A percentile compares a stretch with the other conserved stretches of the same genome.
These are phyloP conservation scores for Percina caprodes DNA, from an alignment of 2,113 vertebrate species.

Conservation along the genomic window DNA sequence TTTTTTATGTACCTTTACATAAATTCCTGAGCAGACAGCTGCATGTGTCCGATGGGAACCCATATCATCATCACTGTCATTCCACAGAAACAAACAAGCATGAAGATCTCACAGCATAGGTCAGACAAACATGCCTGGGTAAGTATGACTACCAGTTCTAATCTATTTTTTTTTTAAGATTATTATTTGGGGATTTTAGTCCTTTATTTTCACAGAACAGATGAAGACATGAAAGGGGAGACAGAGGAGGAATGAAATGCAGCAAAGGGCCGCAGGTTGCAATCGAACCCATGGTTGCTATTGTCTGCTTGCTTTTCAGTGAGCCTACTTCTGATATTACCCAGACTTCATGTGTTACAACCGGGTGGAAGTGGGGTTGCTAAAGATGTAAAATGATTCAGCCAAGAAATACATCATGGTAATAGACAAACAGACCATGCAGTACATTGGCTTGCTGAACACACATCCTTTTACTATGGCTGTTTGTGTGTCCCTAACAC, in stretches of 20 bases:
- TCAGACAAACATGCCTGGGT: not conserved
- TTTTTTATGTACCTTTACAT: not conserved
- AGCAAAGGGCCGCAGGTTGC: no score
- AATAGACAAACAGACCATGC: constrained; percentile 32
- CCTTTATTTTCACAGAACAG: no score
- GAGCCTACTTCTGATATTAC: not conserved
- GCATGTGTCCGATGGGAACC: not conserved
- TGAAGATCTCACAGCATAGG: not conserved
- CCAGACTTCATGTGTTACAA: not conserved
- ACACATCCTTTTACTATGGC: constrained; percentile 16
- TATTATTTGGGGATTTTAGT: no score
- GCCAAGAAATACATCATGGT: constrained; percentile 40
- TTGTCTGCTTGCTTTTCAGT: not conserved
- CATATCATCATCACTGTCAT: not conserved
- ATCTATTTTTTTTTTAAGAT: not conserved
- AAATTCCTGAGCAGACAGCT: not conserved
- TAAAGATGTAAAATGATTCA: constrained; percentile 28
- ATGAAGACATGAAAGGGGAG: no score
- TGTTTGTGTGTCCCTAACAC: not conserved
- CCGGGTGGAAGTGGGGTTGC: not conserved
- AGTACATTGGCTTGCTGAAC: constrained; percentile 31
- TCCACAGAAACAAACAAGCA: not conserved
- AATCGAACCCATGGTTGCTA: no score
- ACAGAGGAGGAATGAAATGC: no score
- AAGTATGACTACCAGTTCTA: not conserved